A percentile compares a stretch with the other conserved stretches of the same genome.
Conservation (phyloP, 2,797 vertebrate genomes). For the Semotilus atromaculatus region DNA sequence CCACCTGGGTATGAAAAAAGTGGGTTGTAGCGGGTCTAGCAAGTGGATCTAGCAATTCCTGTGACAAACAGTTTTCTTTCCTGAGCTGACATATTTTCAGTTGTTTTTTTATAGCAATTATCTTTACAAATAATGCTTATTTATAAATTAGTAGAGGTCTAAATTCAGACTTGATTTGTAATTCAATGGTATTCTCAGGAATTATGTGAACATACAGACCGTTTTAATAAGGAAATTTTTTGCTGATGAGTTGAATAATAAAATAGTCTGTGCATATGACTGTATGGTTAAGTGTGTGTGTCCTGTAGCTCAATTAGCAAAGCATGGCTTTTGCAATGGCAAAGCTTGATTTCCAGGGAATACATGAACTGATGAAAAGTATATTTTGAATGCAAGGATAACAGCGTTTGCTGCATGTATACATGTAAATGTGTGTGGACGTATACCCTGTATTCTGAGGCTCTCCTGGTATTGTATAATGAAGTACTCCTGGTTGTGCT, state of each 20-base stretch:
- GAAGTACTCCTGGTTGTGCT: conserved; percentile 89
- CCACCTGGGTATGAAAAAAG: not conserved
- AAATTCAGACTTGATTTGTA: not conserved
- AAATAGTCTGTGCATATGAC: conserved; percentile 8
- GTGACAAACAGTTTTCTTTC: not conserved
- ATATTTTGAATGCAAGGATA: not conserved
- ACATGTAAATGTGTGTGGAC: not conserved
- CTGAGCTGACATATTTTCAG: not conserved
- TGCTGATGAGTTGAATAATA: not conserved
- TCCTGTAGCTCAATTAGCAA: not conserved
- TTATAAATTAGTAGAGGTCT: not conserved
- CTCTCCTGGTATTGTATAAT: conserved; percentile 91
- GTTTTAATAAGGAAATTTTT: not conserved
- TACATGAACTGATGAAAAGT: not conserved
- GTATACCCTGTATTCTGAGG: conserved; percentile 83
- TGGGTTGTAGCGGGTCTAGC: too few relatives aligned
- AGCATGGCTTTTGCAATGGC: not conserved
- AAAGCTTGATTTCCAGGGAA: not conserved
- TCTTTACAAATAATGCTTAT: not conserved
- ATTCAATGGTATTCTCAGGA: not conserved
- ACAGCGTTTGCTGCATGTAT: not conserved
- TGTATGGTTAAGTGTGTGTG: conserved; percentile 2
- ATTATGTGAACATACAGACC: not conserved
- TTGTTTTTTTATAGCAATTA: not conserved
- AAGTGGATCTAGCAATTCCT: conserved; percentile 3